Conservation (phyloP, 2,888 invertebrate species). For the Exocentrus adspersus region DNA sequence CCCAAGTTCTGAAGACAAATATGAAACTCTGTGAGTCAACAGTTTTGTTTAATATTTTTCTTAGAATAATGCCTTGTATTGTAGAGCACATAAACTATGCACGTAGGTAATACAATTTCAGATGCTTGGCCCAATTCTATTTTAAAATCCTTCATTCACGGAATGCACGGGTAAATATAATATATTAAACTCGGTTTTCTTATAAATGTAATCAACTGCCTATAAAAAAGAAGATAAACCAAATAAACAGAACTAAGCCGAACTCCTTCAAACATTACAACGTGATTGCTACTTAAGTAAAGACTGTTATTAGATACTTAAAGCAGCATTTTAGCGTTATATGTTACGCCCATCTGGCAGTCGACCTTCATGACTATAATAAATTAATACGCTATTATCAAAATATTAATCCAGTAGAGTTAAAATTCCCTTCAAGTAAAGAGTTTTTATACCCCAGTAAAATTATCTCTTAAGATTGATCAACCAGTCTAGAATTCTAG, state of each 20-base stretch:
- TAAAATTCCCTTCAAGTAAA: too few relatives aligned
- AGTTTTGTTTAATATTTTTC: conserved; percentile 15
- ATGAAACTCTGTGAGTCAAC: conserved; percentile 11
- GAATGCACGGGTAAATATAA: conserved; percentile 16
- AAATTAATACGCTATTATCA: too few relatives aligned
- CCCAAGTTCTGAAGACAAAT: background rate
- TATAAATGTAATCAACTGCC: conserved; percentile 17
- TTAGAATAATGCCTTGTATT: conserved; percentile 16
- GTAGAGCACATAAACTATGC: conserved; percentile 14
- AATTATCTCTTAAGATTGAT: background rate
- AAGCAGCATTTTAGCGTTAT: too few relatives aligned
- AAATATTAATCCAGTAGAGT: too few relatives aligned
- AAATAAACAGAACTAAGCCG: conserved; percentile 8
- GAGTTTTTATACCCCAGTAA: background rate
- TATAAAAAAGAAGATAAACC: conserved; percentile 9
- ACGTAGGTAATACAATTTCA: conserved; percentile 22
- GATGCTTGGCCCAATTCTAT: conserved; percentile 20
- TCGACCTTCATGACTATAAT: too few relatives aligned
- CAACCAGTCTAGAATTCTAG: background rate
- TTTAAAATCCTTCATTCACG: conserved; percentile 21
- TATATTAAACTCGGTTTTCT: conserved; percentile 13
- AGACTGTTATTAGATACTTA: background rate
- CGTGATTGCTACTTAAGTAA: background rate
- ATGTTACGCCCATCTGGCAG: too few relatives aligned
- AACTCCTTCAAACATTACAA: background rate